Base-by-base conservation (phyloP, 2,797 vertebrate genomes). In the Thunnus albacares region DNA sequence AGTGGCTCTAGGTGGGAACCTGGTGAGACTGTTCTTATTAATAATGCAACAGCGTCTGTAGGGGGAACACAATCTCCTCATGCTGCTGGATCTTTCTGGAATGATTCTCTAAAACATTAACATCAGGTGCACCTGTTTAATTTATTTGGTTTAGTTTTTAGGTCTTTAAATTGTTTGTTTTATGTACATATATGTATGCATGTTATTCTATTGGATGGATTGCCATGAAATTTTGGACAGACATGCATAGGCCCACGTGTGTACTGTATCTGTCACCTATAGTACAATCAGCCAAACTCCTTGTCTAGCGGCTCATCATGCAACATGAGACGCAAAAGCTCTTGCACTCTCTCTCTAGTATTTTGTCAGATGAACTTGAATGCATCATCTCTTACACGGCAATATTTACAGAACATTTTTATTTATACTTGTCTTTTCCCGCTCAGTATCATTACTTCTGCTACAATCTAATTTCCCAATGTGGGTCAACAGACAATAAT, bases 11-110 rank as follows among this genome's bases (percentile, higher is more conserved):
- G 70, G 69, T 84, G 79, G 77, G 78, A 78, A 82, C 71, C 53
- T 71, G 75, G 83, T 79, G 77, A 89, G 84, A 87, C 89, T 74
- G 78, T 55, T 77, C 49, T 60, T 28, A 84, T 92, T 74, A 92
- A 94, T 93, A 90, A 91, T 92, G 87, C 79, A 93, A 4, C 55
- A 74, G 66, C 4, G 81, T 91, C 87, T 91, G 81, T 87, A 77
- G 82, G 68, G 82, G 87, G 87, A 89, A 90, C 77, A 90, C 66
- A 86, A 86, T 89, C 83, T 84, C 75, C 70, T 49, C 28, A 57
- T 38, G 74, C 68, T 30, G n/a, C 56, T 43, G 62, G 58, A 80
- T 65, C 52, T 87, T 74, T 76, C 61, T 80, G 12, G 77, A 85
- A 79, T 63, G 28, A 75, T 51, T 81, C 59, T 72, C 24, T 26